Evolutionary conservation across 2,113 vertebrate species (phyloP).

Genomic region (Pungitius pungitius): DNA sequence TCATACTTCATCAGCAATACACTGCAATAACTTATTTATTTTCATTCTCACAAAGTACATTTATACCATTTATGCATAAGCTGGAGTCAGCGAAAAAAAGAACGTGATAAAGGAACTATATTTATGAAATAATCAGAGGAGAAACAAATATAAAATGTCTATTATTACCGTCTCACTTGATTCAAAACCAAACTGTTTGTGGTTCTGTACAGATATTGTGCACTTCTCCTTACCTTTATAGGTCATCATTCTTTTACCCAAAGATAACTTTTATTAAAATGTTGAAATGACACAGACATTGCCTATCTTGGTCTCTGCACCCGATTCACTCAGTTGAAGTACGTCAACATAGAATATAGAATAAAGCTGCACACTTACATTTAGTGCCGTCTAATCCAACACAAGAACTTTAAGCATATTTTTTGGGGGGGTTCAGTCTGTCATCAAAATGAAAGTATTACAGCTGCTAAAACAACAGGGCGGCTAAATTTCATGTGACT

Average conservation of each 20-base stretch:
- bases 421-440: too few relatives aligned
- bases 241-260: not conserved
- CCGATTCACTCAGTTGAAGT: not conserved
- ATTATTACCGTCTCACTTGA: slow-evolving; percentile 15
- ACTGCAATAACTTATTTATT: slow-evolving; percentile 49
- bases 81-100: not conserved
- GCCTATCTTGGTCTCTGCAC: not conserved
- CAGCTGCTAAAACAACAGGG: slow-evolving; percentile 29
- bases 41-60: not conserved
- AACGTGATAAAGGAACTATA: not conserved
- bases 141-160: slow-evolving; percentile 13
- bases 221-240: not conserved
- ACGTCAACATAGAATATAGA: not conserved
- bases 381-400: not conserved
- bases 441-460: slow-evolving; percentile 40
- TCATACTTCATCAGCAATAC: slow-evolving; percentile 64
- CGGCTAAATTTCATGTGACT: slow-evolving; percentile 48
- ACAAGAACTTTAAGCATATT: too few relatives aligned
- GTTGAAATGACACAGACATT: not conserved
- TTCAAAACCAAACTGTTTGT: slow-evolving; percentile 5
- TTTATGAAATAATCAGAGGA: not conserved
- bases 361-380: not conserved
- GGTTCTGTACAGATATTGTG: not conserved
- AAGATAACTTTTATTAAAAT: slow-evolving; percentile 2
- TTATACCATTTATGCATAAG: not conserved